Evolutionary conservation across 53 echinoderm and acorn worm genomes (phyloP).

Genomic region (Pentamera pediparva): DNA sequence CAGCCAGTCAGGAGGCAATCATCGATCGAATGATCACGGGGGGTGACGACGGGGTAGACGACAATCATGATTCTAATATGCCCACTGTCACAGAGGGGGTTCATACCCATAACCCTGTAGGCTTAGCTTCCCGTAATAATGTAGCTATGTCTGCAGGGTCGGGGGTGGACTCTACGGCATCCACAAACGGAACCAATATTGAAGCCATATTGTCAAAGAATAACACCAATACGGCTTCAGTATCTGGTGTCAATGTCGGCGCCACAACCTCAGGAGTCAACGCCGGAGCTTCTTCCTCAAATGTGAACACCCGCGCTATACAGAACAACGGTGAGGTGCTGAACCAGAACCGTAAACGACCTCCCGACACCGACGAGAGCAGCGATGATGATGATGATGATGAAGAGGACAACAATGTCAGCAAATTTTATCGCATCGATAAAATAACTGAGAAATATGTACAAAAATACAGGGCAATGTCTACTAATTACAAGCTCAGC

Average conservation of each 20-base stretch:
- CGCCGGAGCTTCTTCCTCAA: background rate
- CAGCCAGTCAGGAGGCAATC: background rate
- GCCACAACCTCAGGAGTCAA: background rate
- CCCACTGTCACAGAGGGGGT: too few species aligned
- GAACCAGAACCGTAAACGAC: background rate
- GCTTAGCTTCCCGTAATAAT: background rate
- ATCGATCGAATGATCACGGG: background rate
- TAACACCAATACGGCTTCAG: too few species aligned
- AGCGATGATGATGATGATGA: background rate
- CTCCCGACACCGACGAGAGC: background rate
- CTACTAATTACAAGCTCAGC: conserved; percentile 1
- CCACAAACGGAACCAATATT: too few species aligned
- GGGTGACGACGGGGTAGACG: background rate
- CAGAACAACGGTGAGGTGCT: background rate
- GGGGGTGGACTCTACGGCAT: too few species aligned
- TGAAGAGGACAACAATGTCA: background rate
- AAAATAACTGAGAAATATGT: conserved; percentile 20
- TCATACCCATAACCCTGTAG: background rate
- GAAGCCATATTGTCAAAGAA: too few species aligned
- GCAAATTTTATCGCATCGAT: conserved; percentile 1
- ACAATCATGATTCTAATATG: too few species aligned
- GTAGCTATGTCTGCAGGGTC: too few species aligned
- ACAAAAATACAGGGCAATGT: conserved; percentile 34
- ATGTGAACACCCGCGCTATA: background rate
- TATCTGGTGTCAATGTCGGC: too few species aligned